Evolutionary conservation across 2,797 vertebrate species (phyloP).

Genomic region (Protosalanx chinensis): DNA sequence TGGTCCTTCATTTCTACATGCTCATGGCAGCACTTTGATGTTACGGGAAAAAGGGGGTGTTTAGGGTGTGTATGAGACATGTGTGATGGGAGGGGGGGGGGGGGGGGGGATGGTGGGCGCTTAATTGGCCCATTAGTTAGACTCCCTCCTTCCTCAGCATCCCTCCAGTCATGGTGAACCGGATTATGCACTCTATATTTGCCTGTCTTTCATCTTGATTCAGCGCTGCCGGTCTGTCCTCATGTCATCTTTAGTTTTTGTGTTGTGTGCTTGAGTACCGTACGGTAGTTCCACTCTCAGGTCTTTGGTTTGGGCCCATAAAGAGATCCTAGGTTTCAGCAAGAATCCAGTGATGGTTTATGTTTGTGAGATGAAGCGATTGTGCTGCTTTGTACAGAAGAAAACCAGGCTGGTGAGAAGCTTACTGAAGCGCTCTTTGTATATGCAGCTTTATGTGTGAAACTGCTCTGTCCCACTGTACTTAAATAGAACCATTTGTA

Average conservation of each 20-base stretch:
- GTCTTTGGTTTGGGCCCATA: too few relatives aligned
- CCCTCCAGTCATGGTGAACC: slow-evolving; percentile 44
- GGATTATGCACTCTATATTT: slow-evolving; percentile 54
- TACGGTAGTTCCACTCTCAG: too few relatives aligned
- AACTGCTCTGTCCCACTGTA: too few relatives aligned
- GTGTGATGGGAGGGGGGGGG: neutral
- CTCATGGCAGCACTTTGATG: slow-evolving; percentile 68
- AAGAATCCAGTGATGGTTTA: too few relatives aligned
- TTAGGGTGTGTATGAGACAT: neutral
- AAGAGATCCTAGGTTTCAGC: too few relatives aligned
- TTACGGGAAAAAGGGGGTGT: slow-evolving; percentile 45
- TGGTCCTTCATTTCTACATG: slow-evolving; percentile 58
- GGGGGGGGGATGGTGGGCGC: slow-evolving; percentile 16
- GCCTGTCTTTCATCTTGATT: slow-evolving; percentile 27
- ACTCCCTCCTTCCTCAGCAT: slow-evolving; percentile 37
- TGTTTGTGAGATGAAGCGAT: too few relatives aligned
- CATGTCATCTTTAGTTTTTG: slow-evolving; percentile 24
- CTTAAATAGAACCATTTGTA: too few relatives aligned
- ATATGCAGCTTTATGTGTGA: too few relatives aligned
- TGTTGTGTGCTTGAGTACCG: slow-evolving; percentile 11
- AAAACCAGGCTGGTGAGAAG: too few relatives aligned
- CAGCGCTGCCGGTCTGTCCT: slow-evolving; percentile 12
- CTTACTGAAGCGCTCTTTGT: too few relatives aligned
- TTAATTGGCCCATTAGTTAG: slow-evolving; percentile 65
- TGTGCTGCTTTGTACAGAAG: too few relatives aligned